These are phyloP conservation scores for Drosophila pseudoananassae DNA, from an alignment of 1,140 invertebrate genomes.

Conservation along the genomic window DNA sequence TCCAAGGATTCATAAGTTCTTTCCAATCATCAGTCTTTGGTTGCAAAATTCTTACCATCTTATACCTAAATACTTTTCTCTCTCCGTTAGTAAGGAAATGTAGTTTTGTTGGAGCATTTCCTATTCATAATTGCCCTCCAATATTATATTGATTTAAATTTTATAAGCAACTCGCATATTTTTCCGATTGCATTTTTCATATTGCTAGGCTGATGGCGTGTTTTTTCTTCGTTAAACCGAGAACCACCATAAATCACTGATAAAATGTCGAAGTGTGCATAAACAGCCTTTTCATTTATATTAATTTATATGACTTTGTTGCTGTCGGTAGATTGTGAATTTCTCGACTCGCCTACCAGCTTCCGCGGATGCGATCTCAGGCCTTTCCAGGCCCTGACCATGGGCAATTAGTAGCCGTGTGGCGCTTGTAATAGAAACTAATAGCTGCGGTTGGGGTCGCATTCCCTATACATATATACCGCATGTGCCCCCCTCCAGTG, in stretches of 20 bases:
- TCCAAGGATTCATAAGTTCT: too few species aligned
- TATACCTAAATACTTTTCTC: too few species aligned
- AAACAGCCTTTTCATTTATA: constrained; percentile 55
- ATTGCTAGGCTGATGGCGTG: constrained; percentile 26
- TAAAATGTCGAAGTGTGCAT: constrained; percentile 49
- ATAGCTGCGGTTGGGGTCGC: constrained; percentile 20
- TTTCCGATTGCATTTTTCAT: constrained; percentile 39
- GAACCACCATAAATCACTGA: constrained; percentile 60
- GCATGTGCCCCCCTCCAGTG: constrained; percentile 4
- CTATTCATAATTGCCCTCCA: neutral
- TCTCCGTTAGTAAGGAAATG: too few species aligned
- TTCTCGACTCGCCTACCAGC: constrained; percentile 21
- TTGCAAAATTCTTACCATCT: too few species aligned
- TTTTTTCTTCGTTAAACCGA: constrained; percentile 35
- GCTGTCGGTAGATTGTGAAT: constrained; percentile 21
- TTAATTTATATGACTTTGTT: constrained; percentile 42
- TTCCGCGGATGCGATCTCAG: constrained; percentile 33
- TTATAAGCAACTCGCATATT: constrained; percentile 24
- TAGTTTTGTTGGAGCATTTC: neutral
- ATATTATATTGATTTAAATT: constrained; percentile 6
- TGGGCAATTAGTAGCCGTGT: constrained; percentile 60
- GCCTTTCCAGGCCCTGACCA: constrained; percentile 39
- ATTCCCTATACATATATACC: neutral
- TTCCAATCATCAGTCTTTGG: too few species aligned
- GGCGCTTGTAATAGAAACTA: constrained; percentile 66